These are phyloP conservation scores for Galaxias olidus DNA, from an alignment of 2,797 vertebrate species.

Conservation along the genomic window DNA sequence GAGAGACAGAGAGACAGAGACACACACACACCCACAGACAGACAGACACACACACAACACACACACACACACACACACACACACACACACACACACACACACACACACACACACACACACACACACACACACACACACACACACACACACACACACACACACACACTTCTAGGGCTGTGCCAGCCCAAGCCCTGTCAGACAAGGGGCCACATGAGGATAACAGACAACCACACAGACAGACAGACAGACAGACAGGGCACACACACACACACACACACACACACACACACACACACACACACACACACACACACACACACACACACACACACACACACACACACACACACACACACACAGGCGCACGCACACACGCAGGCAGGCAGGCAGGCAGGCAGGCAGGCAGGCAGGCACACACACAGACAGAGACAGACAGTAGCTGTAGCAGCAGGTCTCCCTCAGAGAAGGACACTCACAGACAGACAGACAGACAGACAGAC, in stretches of 20 bases:
- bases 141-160: too few species aligned
- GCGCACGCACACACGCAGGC: neutral
- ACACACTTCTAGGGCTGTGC: too few species aligned
- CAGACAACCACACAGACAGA: too few species aligned
- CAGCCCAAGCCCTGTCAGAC: too few species aligned
- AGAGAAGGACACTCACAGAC: too few species aligned
- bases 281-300: too few species aligned
- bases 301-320: too few species aligned
- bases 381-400: neutral
- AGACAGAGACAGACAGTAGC: neutral
- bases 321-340: too few species aligned
- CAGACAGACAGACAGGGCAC: too few species aligned
- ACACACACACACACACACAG: neutral
- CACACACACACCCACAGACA: neutral
- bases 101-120: constrained; percentile 14
- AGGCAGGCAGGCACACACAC: neutral
- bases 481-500: neutral
- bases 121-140: constrained; percentile 8
- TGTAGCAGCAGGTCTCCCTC: too few species aligned
- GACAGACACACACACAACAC: neutral
- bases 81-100: constrained; percentile 10
- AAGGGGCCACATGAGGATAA: too few species aligned
- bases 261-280: too few species aligned
- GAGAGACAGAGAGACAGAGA: neutral
- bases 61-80: neutral